Base-by-base conservation (phyloP, 1,140 invertebrate genomes). In the Nomia melanderi region DNA sequence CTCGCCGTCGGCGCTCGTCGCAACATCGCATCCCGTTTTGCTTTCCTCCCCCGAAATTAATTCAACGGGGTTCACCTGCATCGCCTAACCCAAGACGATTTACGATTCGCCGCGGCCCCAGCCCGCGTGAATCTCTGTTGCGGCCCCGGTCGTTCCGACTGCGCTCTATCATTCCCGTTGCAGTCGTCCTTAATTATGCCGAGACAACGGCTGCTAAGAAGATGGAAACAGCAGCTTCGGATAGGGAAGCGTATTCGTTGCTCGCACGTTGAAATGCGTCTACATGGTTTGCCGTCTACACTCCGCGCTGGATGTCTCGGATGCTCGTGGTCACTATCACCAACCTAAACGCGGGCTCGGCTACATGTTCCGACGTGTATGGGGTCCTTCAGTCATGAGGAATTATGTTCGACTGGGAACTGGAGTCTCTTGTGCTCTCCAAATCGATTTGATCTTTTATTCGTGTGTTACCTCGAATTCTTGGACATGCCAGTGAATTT, bases 1-100 rank as follows among this genome's bases (percentile, higher is more conserved):
- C 50, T 29, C n/a, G 8, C 8, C 8, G 36, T 44, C 14, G n/a
- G n/a, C 62, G 12, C 23, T 53, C 62, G 72, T 33, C 50, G 72
- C 53, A 17, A 57, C 63, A n/a, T 29, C 17, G 23, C 62, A 20
- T n/a, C 41, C 33, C 72, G 50, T 67, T 67, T 39, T 54, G 41
- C 60, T 31, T 14, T 29, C 25, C 14, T 6, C 59, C 20, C 0
- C 27, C 17, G 17, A 65, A 76, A 76, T 76, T 76, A 76, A 76
- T 76, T 76, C 73, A 59, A 47, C 65, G 39, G 65, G 73, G 69
- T 76, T 76, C 73, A 76, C 73, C 73, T 60, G 73, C 65, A 23
- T n/a, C 56, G 64, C 54, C 67, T 69, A 76, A 69, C 73, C 64
- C 54, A 27, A 11, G 25, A 59, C 73, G 73, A 76, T 76, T 76